Evolutionary conservation across 2,113 vertebrate species (phyloP), one percentile per base, ranked within the genome.

Genomic region (Tachuris rubrigastra): DNA sequence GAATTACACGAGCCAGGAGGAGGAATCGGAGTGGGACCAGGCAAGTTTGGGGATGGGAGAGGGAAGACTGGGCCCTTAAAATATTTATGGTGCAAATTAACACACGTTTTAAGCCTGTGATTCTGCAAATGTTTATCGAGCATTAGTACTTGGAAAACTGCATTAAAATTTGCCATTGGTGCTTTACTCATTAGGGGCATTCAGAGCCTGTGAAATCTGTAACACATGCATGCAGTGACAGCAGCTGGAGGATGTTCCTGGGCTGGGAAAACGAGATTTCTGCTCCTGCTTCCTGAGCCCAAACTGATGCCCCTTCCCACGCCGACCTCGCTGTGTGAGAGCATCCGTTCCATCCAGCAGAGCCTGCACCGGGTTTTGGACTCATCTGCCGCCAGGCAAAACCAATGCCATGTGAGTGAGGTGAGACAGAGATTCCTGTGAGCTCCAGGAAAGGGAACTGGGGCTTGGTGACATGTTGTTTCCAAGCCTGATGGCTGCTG

Each of bases 61-160:
- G 56, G 79, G 59, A 86, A 65, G 52, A 50, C 60, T 12, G 5
- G 2, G 2, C 44, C 84, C 44, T 90, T 82, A 35, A 92, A 96
- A 89, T 79, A 93, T 95, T 88, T 55, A 79, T 62, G 42, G 81
- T 42, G 33, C 67, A 85, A 90, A 96, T 66, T 67, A 90, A 39
- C 80, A 30, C 8, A 49, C 69, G 68, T 72, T 86, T 89, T 66
- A 91, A 94, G 80, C 52, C 75, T 41, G 33, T 2, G 81, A 66
- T 73, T 87, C 86, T 93, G 92, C 90, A 94, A 94, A 92, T 84
- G 89, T 94, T 87, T 91, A 73, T 63, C 55, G 31, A 89, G 86
- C 28, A 13, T 67, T 95, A 90, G 90, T 94, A 82, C 86, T 46
- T 87, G 46, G 75, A 72, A 87, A 96, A 90, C 53, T 17, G 42